These are phyloP conservation scores for Bacillus rossius DNA, from an alignment of 1,140 invertebrate species.

Conservation along the genomic window DNA sequence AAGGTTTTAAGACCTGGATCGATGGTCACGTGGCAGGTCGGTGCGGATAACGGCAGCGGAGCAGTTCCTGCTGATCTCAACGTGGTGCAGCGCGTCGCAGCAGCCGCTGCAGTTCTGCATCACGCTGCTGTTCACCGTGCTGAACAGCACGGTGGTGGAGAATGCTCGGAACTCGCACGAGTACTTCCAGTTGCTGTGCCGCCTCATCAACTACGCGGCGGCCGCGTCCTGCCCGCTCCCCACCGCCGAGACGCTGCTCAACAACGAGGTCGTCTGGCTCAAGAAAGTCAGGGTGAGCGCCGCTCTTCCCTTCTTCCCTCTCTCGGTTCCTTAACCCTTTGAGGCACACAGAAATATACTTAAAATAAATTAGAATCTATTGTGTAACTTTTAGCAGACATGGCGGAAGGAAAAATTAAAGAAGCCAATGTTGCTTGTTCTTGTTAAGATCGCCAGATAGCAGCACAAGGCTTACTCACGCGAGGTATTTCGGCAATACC, in stretches of 20 bases:
- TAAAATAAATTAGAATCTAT: too few relatives aligned
- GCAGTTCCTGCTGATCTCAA: slow-evolving; percentile 75
- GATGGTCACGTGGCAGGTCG: slow-evolving; percentile 44
- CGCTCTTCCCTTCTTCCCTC: too few relatives aligned
- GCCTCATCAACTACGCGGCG: slow-evolving; percentile 68
- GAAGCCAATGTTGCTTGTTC: too few relatives aligned
- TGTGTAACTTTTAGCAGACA: too few relatives aligned
- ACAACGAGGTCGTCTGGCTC: slow-evolving; percentile 77
- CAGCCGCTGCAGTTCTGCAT: slow-evolving; percentile 65
- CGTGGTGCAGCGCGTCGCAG: slow-evolving; percentile 55
- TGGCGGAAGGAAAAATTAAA: too few relatives aligned
- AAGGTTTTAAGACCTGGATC: too few relatives aligned
- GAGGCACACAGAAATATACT: too few relatives aligned
- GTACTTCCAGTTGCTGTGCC: slow-evolving; percentile 71
- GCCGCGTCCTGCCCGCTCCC: slow-evolving; percentile 59
- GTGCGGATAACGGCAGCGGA: slow-evolving; percentile 72
- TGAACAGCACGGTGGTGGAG: slow-evolving; percentile 68
- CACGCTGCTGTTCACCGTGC: slow-evolving; percentile 68
- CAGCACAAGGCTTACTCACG: too few relatives aligned
- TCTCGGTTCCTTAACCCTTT: too few relatives aligned
- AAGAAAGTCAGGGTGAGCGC: slow-evolving; percentile 56
- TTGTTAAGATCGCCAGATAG: too few relatives aligned
- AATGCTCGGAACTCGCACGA: slow-evolving; percentile 76
- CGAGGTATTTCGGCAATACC: too few relatives aligned
- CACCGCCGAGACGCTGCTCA: slow-evolving; percentile 61